Percentiles rank a stretch among this genome's conserved stretches.
These are phyloP conservation scores for Megalurothrips usitatus DNA, from an alignment of 2,888 invertebrate genomes.

Conservation along the genomic window DNA sequence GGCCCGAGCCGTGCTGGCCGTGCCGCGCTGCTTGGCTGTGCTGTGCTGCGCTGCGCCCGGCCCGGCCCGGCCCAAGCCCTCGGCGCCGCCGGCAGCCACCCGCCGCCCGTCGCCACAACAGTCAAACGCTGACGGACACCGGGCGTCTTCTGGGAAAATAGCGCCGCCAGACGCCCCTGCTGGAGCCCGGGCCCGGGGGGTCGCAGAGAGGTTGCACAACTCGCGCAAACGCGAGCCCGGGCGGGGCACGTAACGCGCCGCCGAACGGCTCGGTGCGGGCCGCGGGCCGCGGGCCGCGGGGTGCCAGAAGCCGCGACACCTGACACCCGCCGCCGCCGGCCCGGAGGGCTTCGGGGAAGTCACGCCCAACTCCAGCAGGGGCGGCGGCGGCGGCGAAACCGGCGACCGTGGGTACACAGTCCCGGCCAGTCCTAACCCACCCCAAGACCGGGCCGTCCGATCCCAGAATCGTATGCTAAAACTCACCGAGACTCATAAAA, in stretches of 20 bases:
- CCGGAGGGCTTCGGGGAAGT: not conserved
- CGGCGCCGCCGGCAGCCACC: not conserved
- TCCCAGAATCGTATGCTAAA: not conserved
- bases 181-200: not conserved
- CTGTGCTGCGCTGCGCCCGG: not conserved
- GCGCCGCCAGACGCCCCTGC: not conserved
- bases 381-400: not conserved
- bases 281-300: too few species aligned
- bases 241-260: too few species aligned
- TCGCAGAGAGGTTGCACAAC: not conserved
- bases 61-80: not conserved
- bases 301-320: too few species aligned
- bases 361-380: not conserved
- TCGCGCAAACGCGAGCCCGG: not conserved
- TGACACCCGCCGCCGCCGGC: too few species aligned
- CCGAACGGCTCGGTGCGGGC: too few species aligned
- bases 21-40: not conserved
- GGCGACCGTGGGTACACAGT: not conserved
- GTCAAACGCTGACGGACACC: conserved; percentile 10
- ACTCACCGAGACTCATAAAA: not conserved
- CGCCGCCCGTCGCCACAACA: conserved; percentile 1
- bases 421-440: too few species aligned
- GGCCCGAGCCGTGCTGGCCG: too few species aligned
- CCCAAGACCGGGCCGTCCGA: too few species aligned
- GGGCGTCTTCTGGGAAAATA: not conserved